Base-by-base conservation (phyloP, 2,797 vertebrate genomes). In the Anguilla megastoma region DNA sequence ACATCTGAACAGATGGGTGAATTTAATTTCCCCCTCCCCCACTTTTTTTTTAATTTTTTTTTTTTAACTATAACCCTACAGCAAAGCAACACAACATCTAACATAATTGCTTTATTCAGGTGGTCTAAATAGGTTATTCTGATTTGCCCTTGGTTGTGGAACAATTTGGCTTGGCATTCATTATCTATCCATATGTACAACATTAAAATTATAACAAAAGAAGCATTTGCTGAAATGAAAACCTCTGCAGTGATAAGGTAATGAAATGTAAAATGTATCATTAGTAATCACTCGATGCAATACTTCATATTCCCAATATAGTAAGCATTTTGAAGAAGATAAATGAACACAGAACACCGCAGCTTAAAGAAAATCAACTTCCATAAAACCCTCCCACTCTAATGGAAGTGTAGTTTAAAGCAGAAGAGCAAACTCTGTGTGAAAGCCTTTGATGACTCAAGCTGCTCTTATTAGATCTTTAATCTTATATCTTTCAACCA, bases 401-500 rank as follows among this genome's bases (percentile, higher is more conserved):
- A 84, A 50, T 63, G 60, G 41, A 24, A 66, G 76, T n/a, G 36
- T 27, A 21, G 76, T 1, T 45, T 83, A 30, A 30, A 36, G 45
- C 79, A 50, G 24, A 36, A 27, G 27, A 16, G 33, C 76, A 33
- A 88, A 86, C 85, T 90, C 89, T 92, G 91, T 93, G 90, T 91
- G 91, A 95, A 95, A 90, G 88, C 89, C 90, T 30, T 54, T 89
- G 91, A 94, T 94, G 93, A 80, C n/a, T 80, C 18, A 79, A 27
- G 36, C 41, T 24, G 91, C 92, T 94, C 90, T 94, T 94, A 92
- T 91, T 90, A 93, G 94, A 95, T 95, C 95, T 90, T 94, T 93
- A 36, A 79, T 79, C 74, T 79, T 21, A 21, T 27, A 45, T 18
- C 74, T 79, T 79, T 79, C 74, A 45, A 41, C 14, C 10, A 92